These are phyloP conservation scores for Smutsia temminckii DNA, from an alignment of 2,797 vertebrate genomes.

Conservation along the genomic window DNA sequence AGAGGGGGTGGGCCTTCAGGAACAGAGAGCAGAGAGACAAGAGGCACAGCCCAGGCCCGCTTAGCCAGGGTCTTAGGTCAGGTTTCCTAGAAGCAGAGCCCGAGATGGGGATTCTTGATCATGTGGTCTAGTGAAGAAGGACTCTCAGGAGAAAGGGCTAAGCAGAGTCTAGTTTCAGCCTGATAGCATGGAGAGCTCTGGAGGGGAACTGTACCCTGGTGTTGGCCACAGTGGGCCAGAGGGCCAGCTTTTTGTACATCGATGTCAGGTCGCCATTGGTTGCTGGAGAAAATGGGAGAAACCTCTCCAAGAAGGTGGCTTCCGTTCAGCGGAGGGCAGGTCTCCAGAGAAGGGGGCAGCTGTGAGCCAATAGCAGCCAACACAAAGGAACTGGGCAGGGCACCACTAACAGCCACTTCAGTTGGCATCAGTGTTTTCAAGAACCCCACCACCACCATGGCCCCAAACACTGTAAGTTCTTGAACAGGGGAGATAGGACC, in stretches of 20 bases:
- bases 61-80: neutral
- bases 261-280: neutral
- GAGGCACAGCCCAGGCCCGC: neutral
- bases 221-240: neutral
- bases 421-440: neutral
- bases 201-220: neutral
- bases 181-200: neutral
- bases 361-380: neutral
- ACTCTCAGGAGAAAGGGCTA: neutral
- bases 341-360: neutral
- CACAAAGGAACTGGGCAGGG: neutral
- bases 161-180: neutral
- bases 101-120: neutral
- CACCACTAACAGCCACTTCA: no score
- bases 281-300: neutral
- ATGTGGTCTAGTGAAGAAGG: neutral
- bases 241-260: neutral
- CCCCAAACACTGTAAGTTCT: neutral
- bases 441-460: neutral
- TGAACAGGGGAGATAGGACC: neutral
- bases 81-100: conserved; percentile 9
- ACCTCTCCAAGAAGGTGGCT: neutral
- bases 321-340: neutral
- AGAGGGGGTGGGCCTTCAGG: neutral
- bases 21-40: neutral